Evolutionary conservation across 2,888 invertebrate genomes (phyloP).

Genomic region (Odontothrips loti): DNA sequence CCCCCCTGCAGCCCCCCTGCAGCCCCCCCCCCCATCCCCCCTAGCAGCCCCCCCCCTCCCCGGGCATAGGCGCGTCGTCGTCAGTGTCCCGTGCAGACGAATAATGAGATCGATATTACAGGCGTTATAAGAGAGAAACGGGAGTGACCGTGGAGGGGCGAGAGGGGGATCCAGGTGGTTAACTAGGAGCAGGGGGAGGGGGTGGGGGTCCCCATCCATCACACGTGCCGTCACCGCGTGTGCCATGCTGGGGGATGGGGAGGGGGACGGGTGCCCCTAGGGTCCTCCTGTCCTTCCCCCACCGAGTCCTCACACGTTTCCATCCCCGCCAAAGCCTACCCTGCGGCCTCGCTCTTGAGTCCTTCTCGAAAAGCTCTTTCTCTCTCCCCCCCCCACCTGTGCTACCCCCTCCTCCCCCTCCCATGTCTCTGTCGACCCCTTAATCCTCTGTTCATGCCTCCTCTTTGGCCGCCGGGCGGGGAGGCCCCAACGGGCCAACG

Average conservation of each 20-base stretch:
- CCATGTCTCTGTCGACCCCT: not conserved
- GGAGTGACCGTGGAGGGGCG: not conserved
- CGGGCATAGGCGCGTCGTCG: too few species aligned
- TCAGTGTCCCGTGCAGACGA: not conserved
- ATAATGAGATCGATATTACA: not conserved
- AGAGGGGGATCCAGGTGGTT: not conserved
- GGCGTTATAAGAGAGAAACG: not conserved
- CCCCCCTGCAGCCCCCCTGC: too few species aligned
- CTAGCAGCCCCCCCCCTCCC: too few species aligned
- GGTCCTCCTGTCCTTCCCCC: not conserved
- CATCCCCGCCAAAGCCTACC: too few species aligned
- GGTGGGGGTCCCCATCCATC: conserved; percentile 3
- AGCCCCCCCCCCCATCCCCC: too few species aligned
- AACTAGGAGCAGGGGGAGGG: not conserved
- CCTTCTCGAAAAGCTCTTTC: not conserved
- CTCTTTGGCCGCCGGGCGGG: not conserved
- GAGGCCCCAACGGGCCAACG: not conserved
- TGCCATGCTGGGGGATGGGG: not conserved
- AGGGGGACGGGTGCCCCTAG: not conserved
- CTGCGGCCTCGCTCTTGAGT: not conserved
- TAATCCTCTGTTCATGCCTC: not conserved
- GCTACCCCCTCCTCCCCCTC: not conserved
- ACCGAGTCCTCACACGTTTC: not conserved
- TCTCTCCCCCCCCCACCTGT: not conserved
- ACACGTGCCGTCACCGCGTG: conserved; percentile 18